phyloP scores from a whole-genome alignment of 2,113 vertebrate species.

The Gadus chalcogrammus region DNA sequence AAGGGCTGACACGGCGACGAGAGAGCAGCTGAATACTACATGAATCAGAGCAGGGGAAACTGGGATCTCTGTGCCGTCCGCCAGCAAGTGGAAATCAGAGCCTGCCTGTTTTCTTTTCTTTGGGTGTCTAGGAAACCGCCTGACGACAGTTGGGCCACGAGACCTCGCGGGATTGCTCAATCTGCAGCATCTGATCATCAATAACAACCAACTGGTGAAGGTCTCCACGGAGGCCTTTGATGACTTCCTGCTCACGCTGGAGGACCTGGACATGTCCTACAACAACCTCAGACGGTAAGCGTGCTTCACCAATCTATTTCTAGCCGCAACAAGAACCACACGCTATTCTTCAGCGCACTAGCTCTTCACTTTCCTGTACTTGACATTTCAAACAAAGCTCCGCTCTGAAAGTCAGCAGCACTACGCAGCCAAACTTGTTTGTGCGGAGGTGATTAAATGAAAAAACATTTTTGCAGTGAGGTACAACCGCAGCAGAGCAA shows the following conservation, averaged over 20 bases:
- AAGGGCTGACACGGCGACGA: too few relatives aligned
- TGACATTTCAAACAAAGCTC: too few relatives aligned
- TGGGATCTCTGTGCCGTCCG: too few relatives aligned
- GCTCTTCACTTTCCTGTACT: too few relatives aligned
- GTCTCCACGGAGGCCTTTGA: conserved; percentile 80
- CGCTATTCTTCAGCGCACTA: neutral
- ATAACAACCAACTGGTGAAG: conserved; percentile 85
- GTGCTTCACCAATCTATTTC: neutral
- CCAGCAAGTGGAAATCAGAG: neutral
- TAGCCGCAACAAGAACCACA: neutral
- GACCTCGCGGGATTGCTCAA: conserved; percentile 82
- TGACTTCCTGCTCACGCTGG: conserved; percentile 82
- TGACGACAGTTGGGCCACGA: conserved; percentile 75
- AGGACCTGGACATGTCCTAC: conserved; percentile 90
- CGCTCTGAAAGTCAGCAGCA: too few relatives aligned
- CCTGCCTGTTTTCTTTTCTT: neutral
- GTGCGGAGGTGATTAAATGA: too few relatives aligned
- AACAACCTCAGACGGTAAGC: conserved; percentile 80
- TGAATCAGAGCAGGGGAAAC: too few relatives aligned
- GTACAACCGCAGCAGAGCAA: too few relatives aligned
- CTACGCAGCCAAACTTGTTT: too few relatives aligned
- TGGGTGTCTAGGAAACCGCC: conserved; percentile 71
- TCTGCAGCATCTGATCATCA: conserved; percentile 87
- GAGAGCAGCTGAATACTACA: too few relatives aligned
- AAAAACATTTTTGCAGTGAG: too few relatives aligned